phyloP scores from a whole-genome alignment of 2,113 vertebrate genomes.

The Rhea pennata region DNA sequence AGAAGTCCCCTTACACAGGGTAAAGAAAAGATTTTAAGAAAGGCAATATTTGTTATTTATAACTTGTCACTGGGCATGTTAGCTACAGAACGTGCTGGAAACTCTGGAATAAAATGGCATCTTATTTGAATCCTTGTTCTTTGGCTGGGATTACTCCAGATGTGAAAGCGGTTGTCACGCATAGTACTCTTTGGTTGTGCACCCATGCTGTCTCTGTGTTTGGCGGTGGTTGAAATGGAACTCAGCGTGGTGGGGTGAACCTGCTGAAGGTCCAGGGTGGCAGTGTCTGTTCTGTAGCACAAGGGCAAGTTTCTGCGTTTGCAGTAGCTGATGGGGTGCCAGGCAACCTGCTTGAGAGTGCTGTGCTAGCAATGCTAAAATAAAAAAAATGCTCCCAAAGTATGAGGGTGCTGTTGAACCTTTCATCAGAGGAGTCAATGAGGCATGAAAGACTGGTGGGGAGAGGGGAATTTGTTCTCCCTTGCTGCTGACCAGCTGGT shows the following conservation, averaged over 20 bases:
- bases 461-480: not conserved
- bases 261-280: not conserved
- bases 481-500: not conserved
- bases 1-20: not conserved
- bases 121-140: not conserved
- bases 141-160: not conserved
- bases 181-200: too few species aligned
- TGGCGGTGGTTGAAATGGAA: not conserved
- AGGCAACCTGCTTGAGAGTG: not conserved
- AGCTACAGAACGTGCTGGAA: constrained; percentile 5
- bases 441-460: not conserved
- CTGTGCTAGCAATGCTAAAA: not conserved
- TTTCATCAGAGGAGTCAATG: not conserved
- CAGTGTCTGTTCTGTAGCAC: not conserved
- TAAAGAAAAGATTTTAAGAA: constrained; percentile 8
- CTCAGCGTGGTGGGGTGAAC: fast-evolving
- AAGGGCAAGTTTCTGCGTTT: fast-evolving
- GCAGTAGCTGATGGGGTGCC: not conserved
- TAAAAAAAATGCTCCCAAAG: not conserved
- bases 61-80: not conserved
- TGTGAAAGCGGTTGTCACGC: not conserved
- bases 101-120: constrained; percentile 28
- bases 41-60: not conserved
- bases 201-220: not conserved
- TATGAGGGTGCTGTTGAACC: not conserved